A percentile compares a stretch with the other conserved stretches of the same genome.
phyloP scores from a whole-genome alignment of 2,113 vertebrate genomes.

The Ageneiosus marmoratus region DNA sequence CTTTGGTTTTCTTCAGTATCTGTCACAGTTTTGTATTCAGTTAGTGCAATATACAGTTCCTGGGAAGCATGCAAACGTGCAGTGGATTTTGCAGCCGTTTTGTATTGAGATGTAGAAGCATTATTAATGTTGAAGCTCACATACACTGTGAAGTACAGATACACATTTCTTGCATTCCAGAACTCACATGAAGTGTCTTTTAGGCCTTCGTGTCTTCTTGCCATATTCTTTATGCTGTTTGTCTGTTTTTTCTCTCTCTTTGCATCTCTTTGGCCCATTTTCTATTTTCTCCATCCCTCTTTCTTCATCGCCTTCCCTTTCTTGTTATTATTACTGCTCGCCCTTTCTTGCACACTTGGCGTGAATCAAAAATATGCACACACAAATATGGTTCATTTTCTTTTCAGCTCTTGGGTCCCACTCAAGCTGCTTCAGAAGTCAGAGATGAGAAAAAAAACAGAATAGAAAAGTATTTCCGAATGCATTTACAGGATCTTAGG shows the following conservation, averaged over 20 bases:
- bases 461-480: background rate
- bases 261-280: background rate
- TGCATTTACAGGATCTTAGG: background rate
- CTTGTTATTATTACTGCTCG: background rate
- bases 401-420: background rate
- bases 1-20: slow-evolving; percentile 1
- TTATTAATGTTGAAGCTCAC: slow-evolving; percentile 6
- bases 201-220: background rate
- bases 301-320: background rate
- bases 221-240: background rate
- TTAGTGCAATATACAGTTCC: background rate
- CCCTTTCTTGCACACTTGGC: background rate
- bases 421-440: background rate
- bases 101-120: background rate
- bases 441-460: background rate
- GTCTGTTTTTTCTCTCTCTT: background rate
- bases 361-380: background rate
- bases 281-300: background rate
- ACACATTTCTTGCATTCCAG: background rate
- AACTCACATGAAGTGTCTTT: slow-evolving; percentile 14
- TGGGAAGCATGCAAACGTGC: background rate
- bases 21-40: background rate
- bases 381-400: background rate
- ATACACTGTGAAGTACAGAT: background rate
- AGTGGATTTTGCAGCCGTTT: background rate